phyloP scores from a whole-genome alignment of 2,113 vertebrate genomes.

The Strix aluco region DNA sequence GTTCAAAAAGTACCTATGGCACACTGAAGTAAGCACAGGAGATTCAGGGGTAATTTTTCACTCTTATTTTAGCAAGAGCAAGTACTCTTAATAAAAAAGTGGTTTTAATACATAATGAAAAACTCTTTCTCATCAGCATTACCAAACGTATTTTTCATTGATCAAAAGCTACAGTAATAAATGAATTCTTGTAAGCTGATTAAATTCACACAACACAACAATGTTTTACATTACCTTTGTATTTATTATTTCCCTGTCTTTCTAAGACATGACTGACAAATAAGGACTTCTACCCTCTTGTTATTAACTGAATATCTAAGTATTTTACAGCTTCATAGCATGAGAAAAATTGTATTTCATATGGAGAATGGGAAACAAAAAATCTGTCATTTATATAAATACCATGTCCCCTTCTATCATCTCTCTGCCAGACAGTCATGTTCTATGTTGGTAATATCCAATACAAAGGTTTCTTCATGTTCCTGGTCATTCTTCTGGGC shows the following conservation, averaged over 20 bases:
- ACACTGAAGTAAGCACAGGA: not conserved
- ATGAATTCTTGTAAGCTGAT: not conserved
- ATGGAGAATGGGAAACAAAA: not conserved
- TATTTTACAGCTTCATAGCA: not conserved
- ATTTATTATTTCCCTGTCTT: not conserved
- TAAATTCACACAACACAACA: not conserved
- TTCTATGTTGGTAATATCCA: not conserved
- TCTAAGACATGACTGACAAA: not conserved
- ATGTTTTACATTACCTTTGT: not conserved
- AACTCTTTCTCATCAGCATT: not conserved
- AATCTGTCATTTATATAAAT: not conserved
- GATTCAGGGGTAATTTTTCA: not conserved
- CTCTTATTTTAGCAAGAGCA: not conserved
- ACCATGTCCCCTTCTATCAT: not conserved
- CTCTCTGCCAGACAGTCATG: not conserved
- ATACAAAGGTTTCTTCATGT: not conserved
- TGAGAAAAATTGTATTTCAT: not conserved
- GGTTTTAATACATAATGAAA: not conserved
- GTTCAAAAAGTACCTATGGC: not conserved
- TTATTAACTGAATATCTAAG: not conserved
- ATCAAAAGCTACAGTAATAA: not conserved
- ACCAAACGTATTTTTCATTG: not conserved
- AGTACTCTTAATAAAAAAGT: not conserved
- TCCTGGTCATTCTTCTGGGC: not conserved
- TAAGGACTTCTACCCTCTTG: not conserved